Conservation (phyloP, 2,888 invertebrate species). For the Xestoiulus laeticollis region DNA sequence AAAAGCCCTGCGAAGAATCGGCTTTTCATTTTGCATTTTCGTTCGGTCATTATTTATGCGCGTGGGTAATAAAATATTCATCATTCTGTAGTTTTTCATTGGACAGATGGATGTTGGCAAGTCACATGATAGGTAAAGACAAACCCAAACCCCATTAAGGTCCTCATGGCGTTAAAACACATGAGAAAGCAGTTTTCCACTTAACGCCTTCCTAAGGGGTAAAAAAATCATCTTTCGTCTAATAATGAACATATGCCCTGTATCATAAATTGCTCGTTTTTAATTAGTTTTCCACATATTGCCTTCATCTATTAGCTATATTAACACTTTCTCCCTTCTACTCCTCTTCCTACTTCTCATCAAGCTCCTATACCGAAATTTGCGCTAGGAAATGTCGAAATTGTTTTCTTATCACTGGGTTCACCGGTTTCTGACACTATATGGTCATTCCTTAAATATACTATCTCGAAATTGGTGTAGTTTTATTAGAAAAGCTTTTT, state of each 20-base stretch:
- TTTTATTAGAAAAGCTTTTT: no score
- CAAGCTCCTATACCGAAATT: no score
- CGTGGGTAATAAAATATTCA: slow-evolving; percentile 36
- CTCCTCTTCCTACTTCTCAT: neutral
- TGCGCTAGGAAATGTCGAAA: neutral
- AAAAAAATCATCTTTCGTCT: slow-evolving; percentile 4
- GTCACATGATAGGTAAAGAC: slow-evolving; percentile 23
- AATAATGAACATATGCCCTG: slow-evolving; percentile 41
- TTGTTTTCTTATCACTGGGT: neutral
- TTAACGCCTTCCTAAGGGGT: neutral
- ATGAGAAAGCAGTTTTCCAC: slow-evolving; percentile 41
- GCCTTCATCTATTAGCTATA: slow-evolving; percentile 34
- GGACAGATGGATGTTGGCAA: slow-evolving; percentile 33
- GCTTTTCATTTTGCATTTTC: slow-evolving; percentile 43
- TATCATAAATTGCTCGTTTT: slow-evolving; percentile 43
- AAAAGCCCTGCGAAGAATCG: neutral
- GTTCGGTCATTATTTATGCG: slow-evolving; percentile 36
- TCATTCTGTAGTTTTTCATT: slow-evolving; percentile 35
- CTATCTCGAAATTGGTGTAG: no score
- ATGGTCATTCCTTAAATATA: neutral
- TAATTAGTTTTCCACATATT: slow-evolving; percentile 43
- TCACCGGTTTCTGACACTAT: neutral
- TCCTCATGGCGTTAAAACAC: slow-evolving; percentile 14
- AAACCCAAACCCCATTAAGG: slow-evolving; percentile 37
- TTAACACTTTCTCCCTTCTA: neutral